Base-by-base conservation (phyloP, 2,888 invertebrate species). In the Clusia tigrina region DNA sequence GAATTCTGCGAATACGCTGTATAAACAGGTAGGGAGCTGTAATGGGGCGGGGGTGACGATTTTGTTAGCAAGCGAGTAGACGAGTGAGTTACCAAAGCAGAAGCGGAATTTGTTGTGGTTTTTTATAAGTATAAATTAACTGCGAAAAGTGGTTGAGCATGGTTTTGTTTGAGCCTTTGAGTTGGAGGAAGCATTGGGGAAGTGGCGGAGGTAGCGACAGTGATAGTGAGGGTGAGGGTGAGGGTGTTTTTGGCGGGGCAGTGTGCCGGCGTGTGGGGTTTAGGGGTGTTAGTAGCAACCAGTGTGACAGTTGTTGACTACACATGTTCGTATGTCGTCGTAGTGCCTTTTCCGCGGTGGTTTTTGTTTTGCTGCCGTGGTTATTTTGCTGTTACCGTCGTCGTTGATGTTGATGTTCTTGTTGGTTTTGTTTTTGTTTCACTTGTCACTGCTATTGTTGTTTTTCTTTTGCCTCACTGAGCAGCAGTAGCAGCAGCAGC, bases 1-100 rank as follows among this genome's bases (percentile, higher is more conserved):
- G 76, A 76, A 77, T 72, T 74, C 69, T 76, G 74, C 74, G 76
- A 76, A 74, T 77, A 74, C 69, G 74, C 68, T 75, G 32, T 6
- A 15, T 74, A 74, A 77, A 73, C 77, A 64, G 18, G 48, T 6
- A 22, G 5, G 48, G 22, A 48, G 5, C 6, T 32, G 48, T 48
- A 5, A 2, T 20, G 18, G 18, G 48, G 48, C 48, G 22, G 20
- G 18, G n/a, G n/a, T 20, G 22, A 22, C 20, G 6, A 18, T 48
- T 2, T 48, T 48, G 18, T n/a, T n/a, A 32, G 32, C 6, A 18
- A 48, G 18, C 22, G 48, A 15, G 48, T 22, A 18, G 48, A 20
- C 48, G 22, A 48, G 32, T 32, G 6, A 32, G 42, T 48, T 48
- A 20, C 22, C 48, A 48, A 48, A 48, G 22, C 48, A 48, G 22